A percentile compares a stretch with the other conserved stretches of the same genome.
Evolutionary conservation across 2,888 invertebrate species (phyloP).

Genomic region (Seira ritae): DNA sequence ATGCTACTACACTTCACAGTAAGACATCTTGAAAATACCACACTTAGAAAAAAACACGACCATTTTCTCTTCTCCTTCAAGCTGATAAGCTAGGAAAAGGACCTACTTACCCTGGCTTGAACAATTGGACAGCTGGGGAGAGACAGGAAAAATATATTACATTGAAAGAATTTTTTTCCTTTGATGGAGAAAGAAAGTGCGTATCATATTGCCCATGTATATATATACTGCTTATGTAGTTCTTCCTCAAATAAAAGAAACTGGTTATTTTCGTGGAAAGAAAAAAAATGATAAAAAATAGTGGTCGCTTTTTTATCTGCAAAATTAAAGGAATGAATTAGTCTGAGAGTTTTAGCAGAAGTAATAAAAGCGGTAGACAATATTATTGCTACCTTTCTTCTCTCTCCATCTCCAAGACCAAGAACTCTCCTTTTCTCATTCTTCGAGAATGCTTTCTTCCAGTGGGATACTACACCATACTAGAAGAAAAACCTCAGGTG

Average conservation of each 20-base stretch:
- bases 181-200: not conserved
- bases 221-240: not conserved
- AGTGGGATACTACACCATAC: not conserved
- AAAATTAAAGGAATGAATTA: conserved; percentile 8
- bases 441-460: not conserved
- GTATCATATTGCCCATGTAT: not conserved
- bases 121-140: not conserved
- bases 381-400: not conserved
- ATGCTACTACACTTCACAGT: conserved; percentile 7
- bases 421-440: not conserved
- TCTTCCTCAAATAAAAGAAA: not conserved
- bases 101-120: conserved; percentile 7
- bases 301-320: not conserved
- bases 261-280: not conserved
- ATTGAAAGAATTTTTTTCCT: not conserved
- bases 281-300: not conserved
- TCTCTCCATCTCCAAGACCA: no score
- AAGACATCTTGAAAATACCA: conserved; percentile 11
- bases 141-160: not conserved
- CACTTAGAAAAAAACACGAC: conserved; percentile 6
- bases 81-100: conserved; percentile 3
- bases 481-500: conserved; percentile 2
- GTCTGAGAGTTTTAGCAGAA: not conserved
- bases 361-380: conserved; percentile 4
- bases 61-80: not conserved